Base-by-base conservation (phyloP, 2,797 vertebrate genomes). In the Gastrophryne carolinensis region DNA sequence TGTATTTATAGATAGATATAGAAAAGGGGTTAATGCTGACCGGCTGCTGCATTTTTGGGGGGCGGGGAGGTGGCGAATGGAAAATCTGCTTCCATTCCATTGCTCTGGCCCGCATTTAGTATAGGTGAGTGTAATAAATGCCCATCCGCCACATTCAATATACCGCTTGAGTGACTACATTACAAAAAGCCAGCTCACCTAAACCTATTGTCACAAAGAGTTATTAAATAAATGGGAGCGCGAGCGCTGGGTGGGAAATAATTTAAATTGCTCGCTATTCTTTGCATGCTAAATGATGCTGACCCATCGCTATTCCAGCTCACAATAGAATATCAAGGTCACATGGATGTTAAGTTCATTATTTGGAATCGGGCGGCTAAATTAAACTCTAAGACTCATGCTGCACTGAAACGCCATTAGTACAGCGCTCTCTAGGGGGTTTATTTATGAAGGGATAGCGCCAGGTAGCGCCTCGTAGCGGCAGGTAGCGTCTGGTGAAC, bases 311-410 rank as follows among this genome's bases (percentile, higher is more conserved):
- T 47, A 21, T 19, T 9, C 44, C 17, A 47, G 30, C 50, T 27
- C 21, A 66, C 41, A 65, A 52, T 35, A 71, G 60, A 58, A 66
- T 72, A 60, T 78, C 61, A 78, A 60, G 75, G 75, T 66, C 72
- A 61, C 44, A 8, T 27, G 41, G 61, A 66, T 60, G 61, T 65
- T 53, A 65, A 52, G 53, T 76, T 72, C 68, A 66, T 78, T 50
- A 78, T 66, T 58, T 58, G 52, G 39, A 62, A 50, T 58, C 49
- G 49, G 32, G 2, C 23, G 24, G 62, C 21, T 72, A 78, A 71
- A 72, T 78, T 65, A 78, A 71, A 65, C 67, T 58, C 12, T 34
- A 29, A 60, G 71, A 53, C 17, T 2, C 17, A 21, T 35, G 26
- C 69, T 61, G 34, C 9, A 19, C 57, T 39, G 68, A 56, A 57